A percentile compares a stretch with the other conserved stretches of the same genome.
These are phyloP conservation scores for Synergus japonicus DNA, from an alignment of 2,888 invertebrate species.

Conservation along the genomic window DNA sequence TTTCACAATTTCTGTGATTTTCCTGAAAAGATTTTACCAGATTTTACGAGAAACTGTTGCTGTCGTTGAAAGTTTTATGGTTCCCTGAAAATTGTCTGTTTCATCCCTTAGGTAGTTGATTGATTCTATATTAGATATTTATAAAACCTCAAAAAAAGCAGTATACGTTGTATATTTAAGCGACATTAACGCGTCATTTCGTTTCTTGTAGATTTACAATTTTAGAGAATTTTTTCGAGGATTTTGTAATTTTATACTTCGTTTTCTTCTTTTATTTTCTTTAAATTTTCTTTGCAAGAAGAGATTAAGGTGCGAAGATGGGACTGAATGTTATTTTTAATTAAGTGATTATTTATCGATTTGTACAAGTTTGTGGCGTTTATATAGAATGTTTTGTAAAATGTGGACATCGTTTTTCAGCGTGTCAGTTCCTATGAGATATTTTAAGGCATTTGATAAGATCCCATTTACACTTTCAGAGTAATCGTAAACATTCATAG, in stretches of 20 bases:
- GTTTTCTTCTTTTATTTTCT: slow-evolving; percentile 43
- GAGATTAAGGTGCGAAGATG: slow-evolving; percentile 59
- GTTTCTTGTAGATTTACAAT: slow-evolving; percentile 53
- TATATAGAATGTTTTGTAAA: slow-evolving; percentile 67
- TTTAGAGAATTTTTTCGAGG: not conserved
- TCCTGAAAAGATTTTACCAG: slow-evolving; percentile 45
- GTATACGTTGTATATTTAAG: slow-evolving; percentile 52
- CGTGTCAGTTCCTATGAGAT: slow-evolving; percentile 67
- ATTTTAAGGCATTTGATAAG: slow-evolving; percentile 60
- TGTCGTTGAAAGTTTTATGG: slow-evolving; percentile 49
- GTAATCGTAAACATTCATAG: slow-evolving; percentile 4
- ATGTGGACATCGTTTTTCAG: slow-evolving; percentile 54
- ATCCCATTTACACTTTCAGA: slow-evolving; percentile 24
- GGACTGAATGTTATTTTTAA: slow-evolving; percentile 67
- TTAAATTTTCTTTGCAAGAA: not conserved
- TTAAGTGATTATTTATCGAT: slow-evolving; percentile 66
- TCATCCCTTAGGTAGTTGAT: slow-evolving; percentile 63
- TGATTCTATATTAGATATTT: slow-evolving; percentile 61
- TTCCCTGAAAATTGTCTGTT: slow-evolving; percentile 47
- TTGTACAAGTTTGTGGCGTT: slow-evolving; percentile 64
- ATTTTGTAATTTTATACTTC: not conserved
- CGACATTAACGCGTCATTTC: slow-evolving; percentile 50
- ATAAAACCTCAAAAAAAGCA: slow-evolving; percentile 43
- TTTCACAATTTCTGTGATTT: not conserved
- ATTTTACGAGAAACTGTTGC: slow-evolving; percentile 52